Evolutionary conservation across 1,140 invertebrate species (phyloP).

Genomic region (Atta colombica): DNA sequence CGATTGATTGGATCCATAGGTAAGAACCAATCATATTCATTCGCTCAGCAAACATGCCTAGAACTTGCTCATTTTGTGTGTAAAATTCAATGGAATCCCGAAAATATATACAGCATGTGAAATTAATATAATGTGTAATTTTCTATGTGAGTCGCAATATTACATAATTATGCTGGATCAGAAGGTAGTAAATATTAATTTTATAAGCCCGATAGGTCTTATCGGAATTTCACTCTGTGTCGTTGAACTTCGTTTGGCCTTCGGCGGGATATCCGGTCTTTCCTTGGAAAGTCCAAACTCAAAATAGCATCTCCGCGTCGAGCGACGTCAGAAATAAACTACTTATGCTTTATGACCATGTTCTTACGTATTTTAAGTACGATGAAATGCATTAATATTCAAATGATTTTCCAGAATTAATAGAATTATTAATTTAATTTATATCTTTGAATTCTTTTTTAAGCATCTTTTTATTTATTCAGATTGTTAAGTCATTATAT

Average conservation of each 20-base stretch:
- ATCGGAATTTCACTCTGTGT: background rate
- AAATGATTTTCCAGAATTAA: background rate
- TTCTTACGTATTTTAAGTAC: background rate
- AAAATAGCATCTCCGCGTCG: conserved; percentile 30
- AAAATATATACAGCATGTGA: too few relatives aligned
- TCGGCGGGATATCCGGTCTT: conserved; percentile 12
- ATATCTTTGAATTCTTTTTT: background rate
- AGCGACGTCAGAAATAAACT: conserved; percentile 18
- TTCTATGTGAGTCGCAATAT: too few relatives aligned
- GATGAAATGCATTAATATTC: background rate
- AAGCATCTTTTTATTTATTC: background rate
- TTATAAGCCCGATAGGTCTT: background rate
- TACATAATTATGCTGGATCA: too few relatives aligned
- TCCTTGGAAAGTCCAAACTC: conserved; percentile 22
- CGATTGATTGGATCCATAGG: too few relatives aligned
- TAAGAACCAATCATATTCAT: too few relatives aligned
- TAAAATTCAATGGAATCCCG: too few relatives aligned
- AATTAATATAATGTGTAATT: too few relatives aligned
- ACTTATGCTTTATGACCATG: background rate
- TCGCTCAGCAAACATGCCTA: too few relatives aligned
- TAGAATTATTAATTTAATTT: background rate
- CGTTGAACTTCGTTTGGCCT: conserved; percentile 38
- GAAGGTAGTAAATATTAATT: background rate
- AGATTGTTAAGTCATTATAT: background rate
- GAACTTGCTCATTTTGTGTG: too few relatives aligned